Percentiles rank a stretch among this genome's conserved stretches.
These are phyloP conservation scores for Macropis europaea DNA, from an alignment of 2,888 invertebrate genomes.

Conservation along the genomic window DNA sequence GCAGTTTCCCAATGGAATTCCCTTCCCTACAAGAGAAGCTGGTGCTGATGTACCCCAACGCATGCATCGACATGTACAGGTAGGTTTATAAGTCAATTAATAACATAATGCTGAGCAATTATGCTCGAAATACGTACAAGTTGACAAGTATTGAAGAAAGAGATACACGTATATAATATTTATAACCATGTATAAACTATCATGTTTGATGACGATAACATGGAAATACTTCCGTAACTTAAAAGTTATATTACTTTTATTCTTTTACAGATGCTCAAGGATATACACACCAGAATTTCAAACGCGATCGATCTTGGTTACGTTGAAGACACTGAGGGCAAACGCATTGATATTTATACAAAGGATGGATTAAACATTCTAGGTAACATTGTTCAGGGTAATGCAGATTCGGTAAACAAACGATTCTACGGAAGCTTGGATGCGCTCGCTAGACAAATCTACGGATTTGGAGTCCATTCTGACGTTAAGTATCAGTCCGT, in stretches of 20 bases:
- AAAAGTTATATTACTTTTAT: too few relatives aligned
- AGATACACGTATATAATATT: too few relatives aligned
- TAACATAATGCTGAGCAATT: too few relatives aligned
- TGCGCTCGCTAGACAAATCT: constrained; percentile 80
- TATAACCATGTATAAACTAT: too few relatives aligned
- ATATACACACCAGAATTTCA: constrained; percentile 55
- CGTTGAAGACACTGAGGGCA: constrained; percentile 41
- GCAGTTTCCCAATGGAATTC: constrained; percentile 83
- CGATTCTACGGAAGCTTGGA: constrained; percentile 82
- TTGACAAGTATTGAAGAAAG: too few relatives aligned
- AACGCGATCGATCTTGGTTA: constrained; percentile 61
- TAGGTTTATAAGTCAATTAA: constrained; percentile 19
- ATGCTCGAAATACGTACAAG: too few relatives aligned
- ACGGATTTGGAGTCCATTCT: constrained; percentile 74
- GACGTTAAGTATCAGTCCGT: constrained; percentile 75
- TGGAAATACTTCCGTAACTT: too few relatives aligned
- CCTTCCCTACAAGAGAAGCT: constrained; percentile 77
- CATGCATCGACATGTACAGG: constrained; percentile 59
- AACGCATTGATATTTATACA: constrained; percentile 60
- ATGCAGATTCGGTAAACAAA: constrained; percentile 78
- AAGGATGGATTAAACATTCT: constrained; percentile 81
- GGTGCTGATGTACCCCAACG: constrained; percentile 56
- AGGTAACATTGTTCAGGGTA: constrained; percentile 81
- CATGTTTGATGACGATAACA: too few relatives aligned
- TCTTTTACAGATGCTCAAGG: constrained; percentile 37